Percentiles rank a stretch among this genome's conserved stretches.
phyloP scores from a whole-genome alignment of 1,140 invertebrate genomes.

The Heliothis subflexa region DNA sequence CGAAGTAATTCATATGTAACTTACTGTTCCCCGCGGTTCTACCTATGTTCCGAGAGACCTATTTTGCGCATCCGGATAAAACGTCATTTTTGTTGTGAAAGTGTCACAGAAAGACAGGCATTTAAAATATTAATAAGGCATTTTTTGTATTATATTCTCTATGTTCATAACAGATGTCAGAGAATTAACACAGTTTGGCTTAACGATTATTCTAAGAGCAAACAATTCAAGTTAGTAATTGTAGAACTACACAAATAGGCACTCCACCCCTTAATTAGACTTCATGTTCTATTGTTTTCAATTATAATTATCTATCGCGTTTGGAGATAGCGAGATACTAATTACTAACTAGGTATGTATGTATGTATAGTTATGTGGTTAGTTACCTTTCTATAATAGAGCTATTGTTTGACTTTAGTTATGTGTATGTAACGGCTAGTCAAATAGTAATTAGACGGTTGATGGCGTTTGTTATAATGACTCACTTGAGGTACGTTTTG shows the following conservation, averaged over 20 bases:
- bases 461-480: neutral
- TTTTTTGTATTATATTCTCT: no score
- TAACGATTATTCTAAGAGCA: neutral
- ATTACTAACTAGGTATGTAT: constrained; percentile 4
- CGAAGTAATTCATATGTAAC: no score
- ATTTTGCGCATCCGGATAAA: no score
- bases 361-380: neutral
- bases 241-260: neutral
- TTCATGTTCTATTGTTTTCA: neutral
- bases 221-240: neutral
- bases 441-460: constrained; percentile 20
- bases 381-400: constrained; percentile 10
- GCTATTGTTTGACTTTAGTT: constrained; percentile 5
- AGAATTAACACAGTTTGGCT: no score
- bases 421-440: neutral
- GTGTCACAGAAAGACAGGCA: no score
- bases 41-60: no score
- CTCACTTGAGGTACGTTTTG: no score
- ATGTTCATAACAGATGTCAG: no score
- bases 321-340: neutral
- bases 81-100: no score
- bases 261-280: neutral
- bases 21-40: no score
- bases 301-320: constrained; percentile 14
- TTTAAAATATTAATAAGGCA: no score